phyloP scores from a whole-genome alignment of 2,888 invertebrate species.

The Sarcophaga carnaria region DNA sequence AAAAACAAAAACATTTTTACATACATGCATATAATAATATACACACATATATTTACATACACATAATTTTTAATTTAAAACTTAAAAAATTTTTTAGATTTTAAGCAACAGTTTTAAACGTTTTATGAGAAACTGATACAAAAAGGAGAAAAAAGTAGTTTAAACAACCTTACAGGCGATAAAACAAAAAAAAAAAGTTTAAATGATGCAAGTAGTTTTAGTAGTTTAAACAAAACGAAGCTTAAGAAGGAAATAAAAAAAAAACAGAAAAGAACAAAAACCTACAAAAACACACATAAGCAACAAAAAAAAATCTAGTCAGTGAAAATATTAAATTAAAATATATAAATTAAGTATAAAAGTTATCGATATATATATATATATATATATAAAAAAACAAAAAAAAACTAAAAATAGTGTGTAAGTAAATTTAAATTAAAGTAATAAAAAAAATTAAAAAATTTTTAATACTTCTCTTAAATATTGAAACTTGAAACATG shows the following conservation, averaged over 20 bases:
- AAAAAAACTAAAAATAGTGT: conserved; percentile 34
- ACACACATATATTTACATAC: conserved; percentile 36
- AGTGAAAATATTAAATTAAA: conserved; percentile 62
- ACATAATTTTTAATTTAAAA: conserved; percentile 47
- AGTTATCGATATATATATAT: conserved; percentile 26
- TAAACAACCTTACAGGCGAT: conserved; percentile 47
- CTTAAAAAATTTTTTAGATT: conserved; percentile 49
- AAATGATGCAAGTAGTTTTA: conserved; percentile 48
- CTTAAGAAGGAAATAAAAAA: conserved; percentile 46
- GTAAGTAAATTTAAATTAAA: conserved; percentile 26
- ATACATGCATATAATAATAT: conserved; percentile 44
- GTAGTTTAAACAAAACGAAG: conserved; percentile 57
- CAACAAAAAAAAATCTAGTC: conserved; percentile 68
- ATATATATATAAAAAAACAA: conserved; percentile 4
- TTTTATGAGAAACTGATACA: background rate
- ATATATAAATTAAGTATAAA: conserved; percentile 63
- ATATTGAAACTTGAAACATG: conserved; percentile 15
- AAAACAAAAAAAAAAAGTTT: conserved; percentile 24
- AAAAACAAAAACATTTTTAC: conserved; percentile 22
- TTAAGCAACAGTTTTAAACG: conserved; percentile 39
- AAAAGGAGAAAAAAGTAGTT: conserved; percentile 7
- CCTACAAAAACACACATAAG: conserved; percentile 55
- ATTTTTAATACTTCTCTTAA: conserved; percentile 26
- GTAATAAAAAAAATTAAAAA: conserved; percentile 30
- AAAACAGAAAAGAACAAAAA: conserved; percentile 37